Base-by-base conservation (phyloP, 1,140 invertebrate genomes). In the Drosophila malerkotliana region DNA sequence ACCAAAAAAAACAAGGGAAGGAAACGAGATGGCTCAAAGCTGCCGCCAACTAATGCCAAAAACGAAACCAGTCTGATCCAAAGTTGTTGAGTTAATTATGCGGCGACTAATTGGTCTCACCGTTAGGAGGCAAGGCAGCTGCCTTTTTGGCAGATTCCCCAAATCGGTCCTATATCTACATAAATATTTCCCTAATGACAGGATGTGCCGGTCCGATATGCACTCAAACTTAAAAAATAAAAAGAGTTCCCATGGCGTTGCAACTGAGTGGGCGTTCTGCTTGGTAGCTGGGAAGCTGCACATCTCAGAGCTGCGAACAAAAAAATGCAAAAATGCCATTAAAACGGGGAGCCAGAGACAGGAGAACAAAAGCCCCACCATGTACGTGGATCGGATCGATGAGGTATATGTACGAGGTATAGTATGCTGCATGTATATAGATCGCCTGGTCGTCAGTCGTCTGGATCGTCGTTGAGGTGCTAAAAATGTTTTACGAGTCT, bases 401-500 rank as follows among this genome's bases (percentile, higher is more conserved):
- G 44, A 14, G 41, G 41, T 41, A 18, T 45, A 7, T 45, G 15
- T 15, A 18, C n/a, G 2, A 6, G 26, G 39, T 45, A 45, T 45
- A 21, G 21, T 21, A 18, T 15, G 8, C n/a, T 2, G 14, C 41
- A 59, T 48, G 58, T 84, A 85, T 84, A 74, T 77, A 73, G 84
- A 83, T 78, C 39, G 39, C 39, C 32, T 32, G 32, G 39, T 41
- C 79, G 62, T 69, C 66, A 63, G 66, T 51, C 51, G 49, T 56
- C 51, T 68, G 41, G 32, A 15, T 56, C 63, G 66, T 69, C 66
- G 76, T 77, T 49, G 83, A 88, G 84, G 83, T 88, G 83, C 84
- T 88, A 88, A 88, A 88, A 88, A 88, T 88, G 83, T 88, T 88
- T 88, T 88, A 88, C 83, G 83, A 88, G 80, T 88, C 79, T 73